Percentiles rank a stretch among this genome's conserved stretches.
Conservation (phyloP, 2,797 vertebrate species). For the Poecilia gillii region DNA sequence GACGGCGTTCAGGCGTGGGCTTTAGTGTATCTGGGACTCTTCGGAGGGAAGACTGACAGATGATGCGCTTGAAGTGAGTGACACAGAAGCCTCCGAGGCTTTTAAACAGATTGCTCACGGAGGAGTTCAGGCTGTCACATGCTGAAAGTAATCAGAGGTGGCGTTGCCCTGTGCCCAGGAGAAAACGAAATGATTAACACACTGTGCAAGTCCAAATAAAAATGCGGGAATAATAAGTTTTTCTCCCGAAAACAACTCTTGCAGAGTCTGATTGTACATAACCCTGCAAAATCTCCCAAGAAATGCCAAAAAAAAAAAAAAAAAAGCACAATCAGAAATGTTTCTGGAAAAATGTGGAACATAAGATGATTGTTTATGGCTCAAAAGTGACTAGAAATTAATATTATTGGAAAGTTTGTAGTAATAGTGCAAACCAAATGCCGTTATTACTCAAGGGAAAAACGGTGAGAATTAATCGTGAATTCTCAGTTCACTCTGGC, state of each 20-base stretch:
- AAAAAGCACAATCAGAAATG: background rate
- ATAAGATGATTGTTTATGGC: no score
- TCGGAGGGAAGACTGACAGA: slow-evolving; percentile 40
- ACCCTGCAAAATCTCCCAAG: background rate
- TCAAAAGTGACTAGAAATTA: background rate
- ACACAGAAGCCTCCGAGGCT: slow-evolving; percentile 39
- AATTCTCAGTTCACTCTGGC: no score
- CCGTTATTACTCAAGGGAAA: background rate
- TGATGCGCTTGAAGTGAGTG: slow-evolving; percentile 44
- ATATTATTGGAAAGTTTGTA: background rate
- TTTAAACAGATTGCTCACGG: slow-evolving; percentile 40
- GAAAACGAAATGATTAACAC: background rate
- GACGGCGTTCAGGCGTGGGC: slow-evolving; percentile 24
- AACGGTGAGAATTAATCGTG: background rate
- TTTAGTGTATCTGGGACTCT: slow-evolving; percentile 15
- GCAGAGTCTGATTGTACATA: background rate
- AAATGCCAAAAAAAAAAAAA: background rate
- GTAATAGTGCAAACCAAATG: background rate
- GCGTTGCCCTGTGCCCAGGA: background rate
- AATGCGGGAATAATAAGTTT: background rate
- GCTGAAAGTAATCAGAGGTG: slow-evolving; percentile 17
- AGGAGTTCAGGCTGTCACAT: slow-evolving; percentile 14
- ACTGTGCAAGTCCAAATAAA: slow-evolving; percentile 13
- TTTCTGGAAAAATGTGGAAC: background rate
- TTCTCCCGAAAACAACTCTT: no score